Evolutionary conservation across 2,888 invertebrate genomes (phyloP), one percentile per base, ranked within the genome.

Genomic region (Drosophila neoperkinsi): DNA sequence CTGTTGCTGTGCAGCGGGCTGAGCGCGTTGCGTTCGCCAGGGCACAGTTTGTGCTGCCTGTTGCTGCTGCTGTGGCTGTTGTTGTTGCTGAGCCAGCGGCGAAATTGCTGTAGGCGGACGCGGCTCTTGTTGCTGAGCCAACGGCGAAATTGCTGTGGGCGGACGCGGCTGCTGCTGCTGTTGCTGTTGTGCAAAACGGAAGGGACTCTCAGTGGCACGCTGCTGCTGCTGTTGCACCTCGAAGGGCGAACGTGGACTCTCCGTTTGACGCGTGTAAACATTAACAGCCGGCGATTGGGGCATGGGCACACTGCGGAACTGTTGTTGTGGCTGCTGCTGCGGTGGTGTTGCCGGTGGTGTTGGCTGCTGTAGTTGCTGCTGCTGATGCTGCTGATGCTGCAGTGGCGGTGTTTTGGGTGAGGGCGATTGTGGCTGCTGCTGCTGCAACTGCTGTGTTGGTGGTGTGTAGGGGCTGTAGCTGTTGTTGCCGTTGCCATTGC

Each of bases 21-120:
- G 86, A 62, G 82, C 82, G 57, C 91, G 92, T 72, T 92, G 92
- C 46, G 90, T 90, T 57, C 92, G 92, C 93, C 92, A 91, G 55
- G 92, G 87, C 79, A 92, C 90, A 71, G 90, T 59, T 75, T 89
- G 80, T 62, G 83, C 62, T 70, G 74, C 72, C 64, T 76, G 74
- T 57, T 77, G 79, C 64, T 67, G 80, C 31, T 65, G 82, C 36
- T 82, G 82, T 6, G 0, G 16, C 63, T 70, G 88, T 28, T 71
- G 79, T 49, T 92, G 89, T 28, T 81, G 84, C 68, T 84, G 87
- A 43, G 87, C 84, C 69, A 89, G 41, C 3, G 89, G 89, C 16
- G 89, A 89, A 30, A 77, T 70, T 4, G 85, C 74, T 33, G 77
- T 59, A 4, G 89, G 67, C 58, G 83, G 71, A 58, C 78, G 81